Conservation (phyloP, 2,113 vertebrate species). For the Tachycineta bicolor region DNA sequence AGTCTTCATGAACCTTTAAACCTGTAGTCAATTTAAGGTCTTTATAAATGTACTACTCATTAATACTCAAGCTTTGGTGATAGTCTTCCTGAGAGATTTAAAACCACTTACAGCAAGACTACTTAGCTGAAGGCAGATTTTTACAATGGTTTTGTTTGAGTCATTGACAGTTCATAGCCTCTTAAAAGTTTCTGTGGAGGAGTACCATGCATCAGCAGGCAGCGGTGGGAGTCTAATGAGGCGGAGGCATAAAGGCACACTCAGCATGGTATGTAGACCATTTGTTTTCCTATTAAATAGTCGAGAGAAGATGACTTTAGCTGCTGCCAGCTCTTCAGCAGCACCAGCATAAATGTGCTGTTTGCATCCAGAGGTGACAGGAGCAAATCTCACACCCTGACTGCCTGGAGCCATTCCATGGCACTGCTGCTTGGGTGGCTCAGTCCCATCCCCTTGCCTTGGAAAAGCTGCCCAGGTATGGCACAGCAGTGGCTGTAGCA, state of each 20-base stretch:
- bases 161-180: not conserved
- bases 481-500: not conserved
- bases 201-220: not conserved
- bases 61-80: slow-evolving; percentile 12
- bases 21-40: slow-evolving; percentile 1
- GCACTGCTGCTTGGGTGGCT: not conserved
- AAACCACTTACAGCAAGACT: not conserved
- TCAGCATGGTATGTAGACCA: not conserved
- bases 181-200: not conserved
- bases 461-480: fast-evolving
- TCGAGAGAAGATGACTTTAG: not conserved
- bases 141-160: not conserved
- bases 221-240: not conserved
- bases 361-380: not conserved
- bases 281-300: slow-evolving; percentile 14
- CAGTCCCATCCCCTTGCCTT: not conserved
- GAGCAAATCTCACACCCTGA: not conserved
- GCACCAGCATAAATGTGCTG: not conserved
- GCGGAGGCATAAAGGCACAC: not conserved
- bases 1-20: not conserved
- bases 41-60: not conserved
- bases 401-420: not conserved
- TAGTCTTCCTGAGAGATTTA: not conserved
- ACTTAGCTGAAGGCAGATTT: not conserved
- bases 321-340: not conserved